Conservation (phyloP, 2,797 vertebrate genomes). For the Chloroceryle inda region DNA sequence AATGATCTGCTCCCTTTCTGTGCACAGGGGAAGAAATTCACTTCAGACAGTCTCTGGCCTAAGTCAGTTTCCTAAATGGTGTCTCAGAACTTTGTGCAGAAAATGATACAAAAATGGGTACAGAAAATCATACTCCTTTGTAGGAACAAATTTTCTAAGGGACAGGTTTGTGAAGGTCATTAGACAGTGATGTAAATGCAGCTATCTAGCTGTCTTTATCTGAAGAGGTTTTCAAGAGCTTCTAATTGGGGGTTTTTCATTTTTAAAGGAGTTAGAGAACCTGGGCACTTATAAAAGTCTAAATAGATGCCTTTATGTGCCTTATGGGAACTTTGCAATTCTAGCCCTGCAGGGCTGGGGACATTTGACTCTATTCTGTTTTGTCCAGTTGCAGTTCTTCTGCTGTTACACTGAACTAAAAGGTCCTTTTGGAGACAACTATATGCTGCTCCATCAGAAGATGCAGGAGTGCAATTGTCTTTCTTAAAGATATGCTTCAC, state of each 20-base stretch:
- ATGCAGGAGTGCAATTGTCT: neutral
- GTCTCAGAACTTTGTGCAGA: neutral
- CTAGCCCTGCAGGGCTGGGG: neutral
- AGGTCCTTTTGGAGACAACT: neutral
- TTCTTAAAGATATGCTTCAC: neutral
- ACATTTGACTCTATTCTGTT: neutral
- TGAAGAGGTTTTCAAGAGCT: neutral
- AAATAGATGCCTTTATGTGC: neutral
- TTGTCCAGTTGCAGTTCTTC: neutral
- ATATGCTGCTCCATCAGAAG: neutral
- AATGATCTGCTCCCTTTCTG: neutral
- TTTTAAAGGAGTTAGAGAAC: neutral
- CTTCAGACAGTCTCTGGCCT: neutral
- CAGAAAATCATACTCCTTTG: neutral
- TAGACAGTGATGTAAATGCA: neutral
- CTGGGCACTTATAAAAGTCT: neutral
- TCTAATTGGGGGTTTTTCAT: neutral
- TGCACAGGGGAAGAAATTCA: neutral
- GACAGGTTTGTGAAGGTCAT: neutral
- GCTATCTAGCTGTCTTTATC: neutral
- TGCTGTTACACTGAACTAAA: neutral
- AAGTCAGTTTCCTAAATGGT: neutral
- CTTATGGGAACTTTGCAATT: neutral
- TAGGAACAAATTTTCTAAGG: neutral
- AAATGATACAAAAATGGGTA: neutral